Conservation (phyloP, 2,888 invertebrate species). For the Chaitophorus viminalis region DNA sequence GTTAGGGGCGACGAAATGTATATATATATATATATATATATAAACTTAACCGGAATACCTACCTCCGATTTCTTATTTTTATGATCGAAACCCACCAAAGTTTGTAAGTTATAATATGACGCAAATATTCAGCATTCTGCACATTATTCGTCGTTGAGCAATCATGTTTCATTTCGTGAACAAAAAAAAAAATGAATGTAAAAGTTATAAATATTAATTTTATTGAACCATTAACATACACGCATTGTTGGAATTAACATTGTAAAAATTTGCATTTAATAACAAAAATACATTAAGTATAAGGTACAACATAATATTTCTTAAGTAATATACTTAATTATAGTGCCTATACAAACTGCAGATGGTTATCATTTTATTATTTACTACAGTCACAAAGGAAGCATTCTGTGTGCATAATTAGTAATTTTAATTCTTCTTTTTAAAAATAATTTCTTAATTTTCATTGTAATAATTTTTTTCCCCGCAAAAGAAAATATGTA, state of each 20-base stretch:
- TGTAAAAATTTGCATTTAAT: conserved; percentile 19
- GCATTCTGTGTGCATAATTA: not conserved
- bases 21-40: no score
- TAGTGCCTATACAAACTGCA: not conserved
- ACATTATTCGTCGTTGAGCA: not conserved
- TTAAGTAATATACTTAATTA: conserved; percentile 3
- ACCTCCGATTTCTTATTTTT: not conserved
- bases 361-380: conserved; percentile 17
- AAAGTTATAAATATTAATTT: conserved; percentile 47
- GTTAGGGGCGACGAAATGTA: not conserved
- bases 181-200: not conserved
- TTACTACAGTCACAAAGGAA: not conserved
- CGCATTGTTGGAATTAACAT: not conserved
- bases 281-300: conserved; percentile 1
- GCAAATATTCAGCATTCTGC: no score
- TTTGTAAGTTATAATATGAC: not conserved
- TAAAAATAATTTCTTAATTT: not conserved
- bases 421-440: not conserved
- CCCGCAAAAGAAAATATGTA: not conserved
- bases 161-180: not conserved
- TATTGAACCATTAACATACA: not conserved
- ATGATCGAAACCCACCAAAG: not conserved
- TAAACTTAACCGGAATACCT: not conserved
- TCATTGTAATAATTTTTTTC: not conserved
- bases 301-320: not conserved